Conservation (phyloP, 2,113 vertebrate genomes). For the Astur gentilis region DNA sequence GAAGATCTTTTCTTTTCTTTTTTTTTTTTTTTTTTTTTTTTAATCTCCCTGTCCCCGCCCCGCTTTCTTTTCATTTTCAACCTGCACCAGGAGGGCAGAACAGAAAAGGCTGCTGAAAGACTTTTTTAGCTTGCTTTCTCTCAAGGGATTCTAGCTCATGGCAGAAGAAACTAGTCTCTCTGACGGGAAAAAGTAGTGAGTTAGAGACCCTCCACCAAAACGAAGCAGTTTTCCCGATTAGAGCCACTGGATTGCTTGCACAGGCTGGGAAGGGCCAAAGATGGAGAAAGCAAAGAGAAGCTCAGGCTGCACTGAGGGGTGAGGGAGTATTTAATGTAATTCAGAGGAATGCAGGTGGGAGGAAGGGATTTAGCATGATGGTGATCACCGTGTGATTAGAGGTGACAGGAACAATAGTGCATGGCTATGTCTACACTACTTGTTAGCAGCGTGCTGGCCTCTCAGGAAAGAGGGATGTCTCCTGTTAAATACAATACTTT, state of each 20-base stretch:
- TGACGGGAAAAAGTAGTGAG: neutral
- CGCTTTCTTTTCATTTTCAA: slow-evolving; percentile 6
- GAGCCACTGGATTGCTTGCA: neutral
- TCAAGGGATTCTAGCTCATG: neutral
- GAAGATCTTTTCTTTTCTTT: neutral
- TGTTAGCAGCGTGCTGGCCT: neutral
- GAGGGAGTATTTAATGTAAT: neutral
- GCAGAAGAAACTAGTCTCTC: neutral
- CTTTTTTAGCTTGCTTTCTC: slow-evolving; percentile 1
- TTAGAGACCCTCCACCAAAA: neutral
- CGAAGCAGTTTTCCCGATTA: neutral
- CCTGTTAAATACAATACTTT: neutral
- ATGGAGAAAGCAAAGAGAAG: neutral
- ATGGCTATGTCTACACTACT: neutral
- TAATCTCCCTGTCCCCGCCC: neutral
- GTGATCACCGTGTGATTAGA: neutral
- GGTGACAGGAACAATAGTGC: neutral
- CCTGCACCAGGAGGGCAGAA: slow-evolving; percentile 23
- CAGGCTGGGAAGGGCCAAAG: neutral
- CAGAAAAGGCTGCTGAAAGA: slow-evolving; percentile 36
- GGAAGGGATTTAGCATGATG: neutral
- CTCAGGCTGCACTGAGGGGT: neutral
- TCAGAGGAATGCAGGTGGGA: neutral
- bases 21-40: neutral
- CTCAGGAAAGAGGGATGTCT: neutral